Evolutionary conservation across 2,888 invertebrate species (phyloP), one percentile per base, ranked within the genome.

Genomic region (Plebejus argus): DNA sequence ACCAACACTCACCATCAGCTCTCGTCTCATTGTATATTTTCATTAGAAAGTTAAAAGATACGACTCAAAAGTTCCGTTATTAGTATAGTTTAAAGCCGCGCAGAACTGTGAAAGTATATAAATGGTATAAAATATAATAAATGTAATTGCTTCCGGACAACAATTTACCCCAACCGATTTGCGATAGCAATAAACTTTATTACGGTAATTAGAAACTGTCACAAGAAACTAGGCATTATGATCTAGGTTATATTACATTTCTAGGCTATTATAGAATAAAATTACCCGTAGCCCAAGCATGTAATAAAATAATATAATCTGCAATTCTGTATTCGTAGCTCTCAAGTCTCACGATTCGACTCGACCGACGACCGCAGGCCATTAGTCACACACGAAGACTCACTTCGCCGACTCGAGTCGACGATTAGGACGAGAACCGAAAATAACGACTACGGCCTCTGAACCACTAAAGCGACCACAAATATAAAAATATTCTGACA

Each of bases 341-440:
- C 89, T 89, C 89, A 89, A 89, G 87, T 84, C 89, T 89, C 89
- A 89, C 89, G 87, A 88, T 82, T 84, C 81, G 81, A 82, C 82
- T 85, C 83, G 82, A 83, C 84, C 84, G 83, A 84, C 83, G 82
- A 83, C 84, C 84, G 83, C 83, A 82, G 82, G 78, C 84, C 84
- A 89, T 90, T 88, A 90, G 86, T 90, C 87, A 88, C 85, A 86
- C 86, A 83, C 83, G 83, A 85, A 84, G 77, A 77, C 77, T 81
- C 77, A 82, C 81, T 81, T 80, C 81, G 81, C 79, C 78, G 70
- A 81, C 66, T 78, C 76, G 77, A 76, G 53, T 53, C 53, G 20
- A 77, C 56, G 35, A 71, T 71, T 39, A 71, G 76, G 79, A 79
- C 78, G 70, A 77, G 78, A 49, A 23, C 74, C 53, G 70, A 78